These are phyloP conservation scores for Ostrea denselamellosa DNA, from an alignment of 1,140 invertebrate genomes.

Conservation along the genomic window DNA sequence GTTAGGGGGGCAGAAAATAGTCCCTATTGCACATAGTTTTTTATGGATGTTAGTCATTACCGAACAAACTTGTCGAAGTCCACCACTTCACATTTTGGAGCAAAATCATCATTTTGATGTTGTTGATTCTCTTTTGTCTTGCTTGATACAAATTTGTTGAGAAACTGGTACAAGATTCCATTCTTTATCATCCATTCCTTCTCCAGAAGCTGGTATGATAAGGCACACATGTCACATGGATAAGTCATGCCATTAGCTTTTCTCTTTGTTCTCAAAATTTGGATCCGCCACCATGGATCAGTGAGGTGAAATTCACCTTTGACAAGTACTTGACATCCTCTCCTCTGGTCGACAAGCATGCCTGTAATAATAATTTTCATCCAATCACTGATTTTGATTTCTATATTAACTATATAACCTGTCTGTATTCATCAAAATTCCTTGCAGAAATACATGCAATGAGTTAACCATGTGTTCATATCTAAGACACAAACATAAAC, in stretches of 20 bases:
- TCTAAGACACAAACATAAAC: no score
- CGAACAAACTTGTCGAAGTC: slow-evolving; percentile 14
- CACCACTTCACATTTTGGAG: not conserved
- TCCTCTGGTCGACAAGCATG: not conserved
- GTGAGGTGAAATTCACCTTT: slow-evolving; percentile 60
- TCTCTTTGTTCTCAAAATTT: slow-evolving; percentile 53
- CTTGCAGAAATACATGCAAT: no score
- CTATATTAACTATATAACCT: no score
- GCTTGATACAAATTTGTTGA: not conserved
- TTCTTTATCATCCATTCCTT: not conserved
- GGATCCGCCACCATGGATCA: slow-evolving; percentile 68
- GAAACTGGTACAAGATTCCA: not conserved
- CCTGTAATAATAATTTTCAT: not conserved
- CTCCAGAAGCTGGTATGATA: slow-evolving; percentile 32
- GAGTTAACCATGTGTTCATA: no score
- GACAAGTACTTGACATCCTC: slow-evolving; percentile 2
- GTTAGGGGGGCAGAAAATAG: no score
- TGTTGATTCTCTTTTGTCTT: not conserved
- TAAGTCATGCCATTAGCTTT: not conserved
- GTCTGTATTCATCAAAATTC: no score
- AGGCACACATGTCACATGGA: not conserved
- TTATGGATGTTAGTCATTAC: not conserved
- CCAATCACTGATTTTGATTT: not conserved
- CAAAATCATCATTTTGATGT: not conserved
- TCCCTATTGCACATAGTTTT: no score